phyloP scores from a whole-genome alignment of 2,888 invertebrate species.

The Sturmia bella region DNA sequence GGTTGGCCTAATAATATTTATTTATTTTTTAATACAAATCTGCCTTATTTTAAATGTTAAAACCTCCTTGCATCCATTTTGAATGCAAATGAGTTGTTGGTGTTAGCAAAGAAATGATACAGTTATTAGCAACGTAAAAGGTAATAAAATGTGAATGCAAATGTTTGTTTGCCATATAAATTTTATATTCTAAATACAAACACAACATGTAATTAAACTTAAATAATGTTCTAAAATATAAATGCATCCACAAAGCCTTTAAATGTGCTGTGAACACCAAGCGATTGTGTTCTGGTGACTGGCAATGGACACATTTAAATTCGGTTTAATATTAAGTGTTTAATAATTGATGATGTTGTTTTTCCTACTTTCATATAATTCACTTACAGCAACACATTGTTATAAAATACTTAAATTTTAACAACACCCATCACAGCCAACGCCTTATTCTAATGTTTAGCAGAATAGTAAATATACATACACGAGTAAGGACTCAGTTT shows the following conservation, averaged over 20 bases:
- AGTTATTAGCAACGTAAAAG: conserved; percentile 37
- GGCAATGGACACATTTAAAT: conserved; percentile 58
- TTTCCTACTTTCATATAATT: conserved; percentile 42
- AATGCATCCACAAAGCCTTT: conserved; percentile 21
- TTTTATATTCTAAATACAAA: conserved; percentile 51
- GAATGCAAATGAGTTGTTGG: background rate
- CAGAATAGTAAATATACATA: too few species aligned
- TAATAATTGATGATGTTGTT: conserved; percentile 69
- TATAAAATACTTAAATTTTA: background rate
- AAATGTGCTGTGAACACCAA: background rate
- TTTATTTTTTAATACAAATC: conserved; percentile 4
- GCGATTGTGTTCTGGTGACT: background rate
- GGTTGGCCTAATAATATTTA: conserved; percentile 11
- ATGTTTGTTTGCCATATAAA: background rate
- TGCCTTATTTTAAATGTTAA: background rate
- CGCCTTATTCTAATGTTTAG: conserved; percentile 42
- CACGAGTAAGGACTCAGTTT: conserved; percentile 43
- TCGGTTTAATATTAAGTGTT: conserved; percentile 66
- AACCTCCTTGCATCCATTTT: background rate
- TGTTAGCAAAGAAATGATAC: conserved; percentile 6
- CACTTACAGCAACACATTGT: conserved; percentile 16
- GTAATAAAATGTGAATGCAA: background rate
- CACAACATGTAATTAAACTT: conserved; percentile 67
- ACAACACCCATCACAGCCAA: conserved; percentile 31
- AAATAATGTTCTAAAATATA: conserved; percentile 60